Base-by-base conservation (phyloP, 2,888 invertebrate species). In the Pterostichus madidus region DNA sequence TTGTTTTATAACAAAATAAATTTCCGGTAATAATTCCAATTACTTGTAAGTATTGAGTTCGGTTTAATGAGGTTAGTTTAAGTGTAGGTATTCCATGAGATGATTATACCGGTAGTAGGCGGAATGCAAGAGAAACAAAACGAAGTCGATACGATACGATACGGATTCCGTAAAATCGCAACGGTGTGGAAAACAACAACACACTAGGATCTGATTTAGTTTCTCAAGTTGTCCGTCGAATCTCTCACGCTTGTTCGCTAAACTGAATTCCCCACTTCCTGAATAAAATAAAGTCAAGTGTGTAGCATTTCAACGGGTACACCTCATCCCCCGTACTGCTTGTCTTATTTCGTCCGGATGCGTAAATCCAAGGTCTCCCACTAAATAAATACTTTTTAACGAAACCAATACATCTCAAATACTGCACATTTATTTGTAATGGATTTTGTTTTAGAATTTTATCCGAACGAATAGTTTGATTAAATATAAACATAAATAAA, bases 211-310 rank as follows among this genome's bases (percentile, higher is more conserved):
- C 73, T 80, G 80, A 80, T 80, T 80, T 80, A 80, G 71, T 80
- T 71, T 80, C 68, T 53, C 71, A 71, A 71, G 53, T 80, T 80
- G 80, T 5, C 61, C 44, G 71, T 39, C 53, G 71, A 80, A 71
- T 53, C 52, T 53, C 52, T 31, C 71, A 53, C 52, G 71, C 80
- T 80, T 80, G 80, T 80, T 80, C 80, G 80, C 73, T 80, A 80
- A 80, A 80, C 80, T 80, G 73, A 73, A 80, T 80, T 44, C 80
- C 49, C 80, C 71, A 73, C 71, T 80, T 80, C 35, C 80, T 73
- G 80, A 80, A 80, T 73, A 73, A 71, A 80, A 80, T 80, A 80
- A 71, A 80, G 73, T 80, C 71, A 53, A 80, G 56, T 71, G 52
- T 68, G 64, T 49, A 13, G 39, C 56, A 10, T 78, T 78, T 78